These are phyloP conservation scores for Sarcoramphus papa DNA, from an alignment of 2,797 vertebrate genomes.

Conservation along the genomic window DNA sequence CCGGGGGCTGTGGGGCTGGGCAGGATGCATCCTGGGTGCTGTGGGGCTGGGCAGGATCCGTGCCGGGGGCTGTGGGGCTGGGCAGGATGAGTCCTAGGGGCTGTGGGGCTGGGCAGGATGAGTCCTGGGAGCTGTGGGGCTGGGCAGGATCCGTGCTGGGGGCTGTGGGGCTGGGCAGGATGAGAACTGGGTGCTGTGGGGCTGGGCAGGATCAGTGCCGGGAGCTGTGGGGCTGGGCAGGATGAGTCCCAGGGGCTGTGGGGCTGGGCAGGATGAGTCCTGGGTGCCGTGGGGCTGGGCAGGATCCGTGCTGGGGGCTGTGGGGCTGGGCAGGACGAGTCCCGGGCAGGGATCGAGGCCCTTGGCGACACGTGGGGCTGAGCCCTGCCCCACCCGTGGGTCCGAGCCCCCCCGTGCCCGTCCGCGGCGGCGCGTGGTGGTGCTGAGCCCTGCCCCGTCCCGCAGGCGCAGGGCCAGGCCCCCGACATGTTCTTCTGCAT, in stretches of 20 bases:
- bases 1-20: no score
- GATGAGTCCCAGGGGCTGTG: background rate
- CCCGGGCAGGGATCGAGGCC: background rate
- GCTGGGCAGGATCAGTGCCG: background rate
- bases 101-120: no score
- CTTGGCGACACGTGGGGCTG: rapidly evolving
- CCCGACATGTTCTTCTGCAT: conserved; percentile 92
- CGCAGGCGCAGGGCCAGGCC: conserved; percentile 75
- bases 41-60: no score
- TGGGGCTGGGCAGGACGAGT: background rate
- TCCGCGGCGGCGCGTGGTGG: no score
- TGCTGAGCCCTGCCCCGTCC: background rate
- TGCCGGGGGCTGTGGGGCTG: no score
- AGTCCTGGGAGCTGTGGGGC: no score
- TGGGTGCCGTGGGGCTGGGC: no score
- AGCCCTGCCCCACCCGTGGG: background rate
- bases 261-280: background rate
- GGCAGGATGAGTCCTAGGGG: no score
- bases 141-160: no score
- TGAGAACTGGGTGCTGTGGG: conserved; percentile 73
- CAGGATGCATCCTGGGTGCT: no score
- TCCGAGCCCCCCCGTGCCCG: background rate
- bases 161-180: no score
- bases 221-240: rapidly evolving
- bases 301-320: no score